Percentiles rank a stretch among this genome's conserved stretches.
Evolutionary conservation across 2,113 vertebrate species (phyloP).

Genomic region (western clawed frog (Xenopus tropicalis)): DNA sequence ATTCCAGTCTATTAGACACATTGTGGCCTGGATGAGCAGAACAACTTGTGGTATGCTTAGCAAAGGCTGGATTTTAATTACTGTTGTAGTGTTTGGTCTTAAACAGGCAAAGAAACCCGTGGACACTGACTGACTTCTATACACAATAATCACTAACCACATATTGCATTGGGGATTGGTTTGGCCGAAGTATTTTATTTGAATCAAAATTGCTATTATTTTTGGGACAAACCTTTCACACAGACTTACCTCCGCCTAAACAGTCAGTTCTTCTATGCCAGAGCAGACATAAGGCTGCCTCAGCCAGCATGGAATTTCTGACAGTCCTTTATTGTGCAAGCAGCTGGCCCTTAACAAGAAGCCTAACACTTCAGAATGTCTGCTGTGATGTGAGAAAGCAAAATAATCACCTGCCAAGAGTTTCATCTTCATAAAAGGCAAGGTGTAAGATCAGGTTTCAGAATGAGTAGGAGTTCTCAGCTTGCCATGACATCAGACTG

Average conservation of each 20-base stretch:
- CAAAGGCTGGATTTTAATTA: neutral
- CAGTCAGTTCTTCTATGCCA: constrained; percentile 9
- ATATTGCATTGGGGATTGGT: constrained; percentile 1
- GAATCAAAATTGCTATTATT: constrained; percentile 30
- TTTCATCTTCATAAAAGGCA: constrained; percentile 58
- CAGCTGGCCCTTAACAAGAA: constrained; percentile 58
- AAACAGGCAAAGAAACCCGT: constrained; percentile 36
- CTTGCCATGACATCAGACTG: constrained; percentile 50
- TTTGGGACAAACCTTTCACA: neutral
- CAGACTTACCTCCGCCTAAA: constrained; percentile 20
- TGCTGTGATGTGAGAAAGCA: constrained; percentile 60
- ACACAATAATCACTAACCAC: constrained; percentile 34
- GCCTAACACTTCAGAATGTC: constrained; percentile 48
- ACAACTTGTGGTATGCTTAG: neutral
- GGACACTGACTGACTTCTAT: constrained; percentile 32
- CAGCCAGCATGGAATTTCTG: neutral
- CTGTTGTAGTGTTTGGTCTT: neutral
- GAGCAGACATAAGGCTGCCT: neutral
- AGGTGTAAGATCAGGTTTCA: constrained; percentile 60
- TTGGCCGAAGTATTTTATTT: constrained; percentile 1
- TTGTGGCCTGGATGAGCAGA: neutral
- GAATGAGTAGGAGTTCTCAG: constrained; percentile 45
- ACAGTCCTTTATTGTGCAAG: constrained; percentile 7
- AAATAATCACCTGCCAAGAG: constrained; percentile 67
- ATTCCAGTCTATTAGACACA: neutral